Evolutionary conservation across 64 coral and sea anemone genomes (phyloP), one percentile per base, ranked within the genome.

Genomic region (Catalaphyllia jardinei): DNA sequence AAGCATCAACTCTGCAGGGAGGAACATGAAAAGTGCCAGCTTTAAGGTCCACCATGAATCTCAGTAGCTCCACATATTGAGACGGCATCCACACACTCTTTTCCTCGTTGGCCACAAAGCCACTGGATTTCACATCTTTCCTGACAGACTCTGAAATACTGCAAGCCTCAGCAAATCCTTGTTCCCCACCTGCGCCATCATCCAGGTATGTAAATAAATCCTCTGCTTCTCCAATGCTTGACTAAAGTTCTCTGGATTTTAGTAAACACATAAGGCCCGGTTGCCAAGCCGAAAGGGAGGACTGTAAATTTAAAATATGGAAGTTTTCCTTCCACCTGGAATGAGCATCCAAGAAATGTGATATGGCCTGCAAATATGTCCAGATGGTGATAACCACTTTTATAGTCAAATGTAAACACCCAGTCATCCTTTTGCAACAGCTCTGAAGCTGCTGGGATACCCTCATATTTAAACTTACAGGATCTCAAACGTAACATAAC

Each of bases 141-240:
- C 62, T 60, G 0, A 92, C 81, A 27, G 10, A 62, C 35, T 86
- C 31, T 0, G 74, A 75, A 17, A 86, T 63, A 27, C 76, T 62
- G 0, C 39, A 65, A 27, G 90, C 81, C 50, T 77, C 71, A 27
- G 8, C 59, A 67, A 50, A 86, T 39, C 25, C 82, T 19, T 63
- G 60, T 20, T 92, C 73, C 4, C 11, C 62, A 30, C 88, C 88
- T 30, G 64, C 51, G 8, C 77, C 88, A 78, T 92, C 81, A 69
- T 92, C 90, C 24, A 92, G 39, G 31, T 92, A 92, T 22, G 73
- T 92, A 86, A 92, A 86, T 19, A 78, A 77, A 71, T 46, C 90
- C 90, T 62, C 62, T 83, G 18, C 30, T 20, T 61, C 72, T 54
- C 79, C 81, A 92, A 77, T 86, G 74, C 75, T 86, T 86, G 35